phyloP scores from a whole-genome alignment of 1,140 invertebrate genomes.

The Orchestia grillus region DNA sequence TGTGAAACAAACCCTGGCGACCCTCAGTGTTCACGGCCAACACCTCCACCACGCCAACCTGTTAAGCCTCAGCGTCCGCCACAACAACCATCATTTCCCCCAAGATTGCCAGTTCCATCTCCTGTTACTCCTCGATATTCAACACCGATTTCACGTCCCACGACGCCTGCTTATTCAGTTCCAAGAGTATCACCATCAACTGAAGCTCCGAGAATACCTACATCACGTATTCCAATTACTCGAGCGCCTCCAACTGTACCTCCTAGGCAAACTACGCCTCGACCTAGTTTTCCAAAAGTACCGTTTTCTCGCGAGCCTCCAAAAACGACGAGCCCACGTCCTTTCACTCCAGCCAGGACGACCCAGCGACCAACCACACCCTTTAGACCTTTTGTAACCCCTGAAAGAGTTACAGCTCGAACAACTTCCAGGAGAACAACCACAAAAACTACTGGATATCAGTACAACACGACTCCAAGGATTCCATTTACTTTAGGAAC shows the following conservation, averaged over 20 bases:
- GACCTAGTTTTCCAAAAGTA: slow-evolving; percentile 19
- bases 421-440: not conserved
- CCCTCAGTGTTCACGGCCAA: slow-evolving; percentile 30
- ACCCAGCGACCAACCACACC: not conserved
- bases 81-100: slow-evolving; percentile 22
- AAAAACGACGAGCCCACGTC: slow-evolving; percentile 13
- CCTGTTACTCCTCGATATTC: slow-evolving; percentile 56
- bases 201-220: not conserved
- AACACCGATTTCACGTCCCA: slow-evolving; percentile 53
- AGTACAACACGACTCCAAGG: not conserved
- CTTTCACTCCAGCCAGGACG: not conserved
- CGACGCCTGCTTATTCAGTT: not conserved
- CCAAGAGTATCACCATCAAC: not conserved
- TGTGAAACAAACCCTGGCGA: slow-evolving; percentile 52
- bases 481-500: slow-evolving; percentile 9
- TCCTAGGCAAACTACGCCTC: not conserved
- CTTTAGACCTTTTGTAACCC: not conserved
- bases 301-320: slow-evolving; percentile 6
- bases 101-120: slow-evolving; percentile 40
- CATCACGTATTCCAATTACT: not conserved
- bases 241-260: slow-evolving; percentile 65
- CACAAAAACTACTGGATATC: not conserved
- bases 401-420: not conserved
- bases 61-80: slow-evolving; percentile 20
- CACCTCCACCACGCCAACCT: not conserved